These are phyloP conservation scores for Xenus cinereus DNA, from an alignment of 2,113 vertebrate genomes.

Conservation along the genomic window DNA sequence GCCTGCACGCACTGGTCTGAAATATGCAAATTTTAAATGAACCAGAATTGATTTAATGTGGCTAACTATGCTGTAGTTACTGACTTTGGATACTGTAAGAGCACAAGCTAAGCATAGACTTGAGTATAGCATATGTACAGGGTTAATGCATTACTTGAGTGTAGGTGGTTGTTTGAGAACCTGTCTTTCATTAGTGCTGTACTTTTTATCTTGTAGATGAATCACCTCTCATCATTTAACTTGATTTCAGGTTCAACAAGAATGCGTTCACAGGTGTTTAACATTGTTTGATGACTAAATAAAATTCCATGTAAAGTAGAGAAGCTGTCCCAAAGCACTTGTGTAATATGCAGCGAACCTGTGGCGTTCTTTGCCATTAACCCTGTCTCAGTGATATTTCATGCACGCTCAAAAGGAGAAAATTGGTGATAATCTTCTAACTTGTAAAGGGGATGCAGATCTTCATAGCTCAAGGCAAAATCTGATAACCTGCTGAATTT, in stretches of 20 bases:
- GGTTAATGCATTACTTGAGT: background rate
- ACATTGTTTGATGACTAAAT: background rate
- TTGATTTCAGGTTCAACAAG: background rate
- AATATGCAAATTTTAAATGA: background rate
- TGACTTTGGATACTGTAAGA: background rate
- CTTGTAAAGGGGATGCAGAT: background rate
- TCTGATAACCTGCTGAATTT: background rate
- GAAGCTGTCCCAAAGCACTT: background rate
- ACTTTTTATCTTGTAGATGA: constrained; percentile 4
- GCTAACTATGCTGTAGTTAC: background rate
- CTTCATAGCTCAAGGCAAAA: background rate
- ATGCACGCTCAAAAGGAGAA: background rate
- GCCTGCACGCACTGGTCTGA: background rate
- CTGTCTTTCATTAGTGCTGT: constrained; percentile 3
- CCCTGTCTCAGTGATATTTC: background rate
- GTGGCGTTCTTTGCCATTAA: background rate
- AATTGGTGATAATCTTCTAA: background rate
- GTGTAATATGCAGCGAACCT: background rate
- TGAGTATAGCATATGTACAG: background rate
- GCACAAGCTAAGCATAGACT: background rate
- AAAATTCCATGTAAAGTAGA: background rate
- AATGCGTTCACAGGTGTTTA: background rate
- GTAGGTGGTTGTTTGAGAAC: background rate
- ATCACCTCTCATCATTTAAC: background rate
- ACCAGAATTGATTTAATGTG: background rate